Evolutionary conservation across 2,888 invertebrate species (phyloP), one percentile per base, ranked within the genome.

Genomic region (Zygogramma bicolorata): DNA sequence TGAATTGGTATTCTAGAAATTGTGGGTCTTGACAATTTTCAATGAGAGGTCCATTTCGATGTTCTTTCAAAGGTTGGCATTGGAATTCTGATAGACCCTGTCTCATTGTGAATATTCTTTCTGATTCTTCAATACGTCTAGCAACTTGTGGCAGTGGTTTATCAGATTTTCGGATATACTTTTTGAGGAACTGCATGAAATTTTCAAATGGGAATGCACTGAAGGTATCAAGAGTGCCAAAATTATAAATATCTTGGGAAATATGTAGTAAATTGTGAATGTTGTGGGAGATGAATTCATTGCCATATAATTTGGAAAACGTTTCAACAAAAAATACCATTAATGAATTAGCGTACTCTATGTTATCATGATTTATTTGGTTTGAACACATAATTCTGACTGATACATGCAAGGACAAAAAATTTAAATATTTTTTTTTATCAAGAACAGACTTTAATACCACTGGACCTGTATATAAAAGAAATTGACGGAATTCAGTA

Each of bases 341-440:
- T 27, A 69, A 29, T 10, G 42, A 49, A 15, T 61, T 20, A 46
- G 49, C 69, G 57, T 63, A 63, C 20, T 53, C 57, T 25, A 40
- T 63, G 49, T 58, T 31, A 53, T 69, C 31, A n/a, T 25, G 38
- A 25, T 58, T 34, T 38, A 49, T 38, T 67, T 62, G 38, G 34
- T 31, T 22, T 49, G 25, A 10, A 15, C 40, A 69, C 31, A 74
- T 42, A 61, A 74, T 71, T 40, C 65, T 58, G 34, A 71, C 31
- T 15, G 68, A 68, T 27, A 29, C 61, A 60, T 68, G 68, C n/a
- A 72, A 42, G n/a, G 53, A 49, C 10, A 68, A 49, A 49, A 72
- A 68, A 65, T 72, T 62, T 18, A 34, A 7, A 68, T 72, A 72
- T 38, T 59, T 8, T 58, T 59, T 60, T 62, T 65, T 65, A 65